Evolutionary conservation across 2,888 invertebrate genomes (phyloP), one percentile per base, ranked within the genome.

Genomic region (Pegoplata infirma): DNA sequence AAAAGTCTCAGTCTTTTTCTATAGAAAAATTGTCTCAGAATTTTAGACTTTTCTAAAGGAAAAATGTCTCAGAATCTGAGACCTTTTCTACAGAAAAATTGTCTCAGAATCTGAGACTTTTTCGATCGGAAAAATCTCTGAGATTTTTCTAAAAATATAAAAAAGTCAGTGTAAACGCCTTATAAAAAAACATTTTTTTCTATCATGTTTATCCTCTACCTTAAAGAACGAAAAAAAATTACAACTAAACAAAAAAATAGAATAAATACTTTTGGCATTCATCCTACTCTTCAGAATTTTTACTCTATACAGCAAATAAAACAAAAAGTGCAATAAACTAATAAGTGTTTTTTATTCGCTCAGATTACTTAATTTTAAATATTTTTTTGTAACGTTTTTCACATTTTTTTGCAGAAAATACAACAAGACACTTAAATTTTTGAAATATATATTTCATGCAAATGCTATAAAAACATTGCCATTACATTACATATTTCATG

Each of bases 291-390:
- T 23, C 44, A n/a, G n/a, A n/a, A n/a, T n/a, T n/a, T n/a, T n/a
- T n/a, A n/a, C n/a, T n/a, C n/a, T n/a, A n/a, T n/a, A n/a, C 5
- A 7, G 17, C 21, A 19, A 67, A 46, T 14, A 63, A 56, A 23
- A 3, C 17, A 36, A 40, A 59, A 49, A 32, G 75, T 75, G 61
- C 68, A 75, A 55, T 58, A 75, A 75, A 75, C 75, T 75, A 56
- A 56, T 40, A 61, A 75, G 67, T 68, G 61, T 49, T 75, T 58
- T 28, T 47, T 47, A 23, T 25, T 25, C n/a, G 36, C 12, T n/a
- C 14, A n/a, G 36, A 40, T 40, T 14, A 40, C n/a, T 40, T 58
- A 17, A 40, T 10, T 17, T 55, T 55, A 5, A 12, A 14, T 12
- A 12, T 36, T 32, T 36, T n/a, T n/a, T n/a, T n/a, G n/a, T n/a